phyloP scores from a whole-genome alignment of 92 coral and sea anemone species.

The Anthopleura xanthogrammica region DNA sequence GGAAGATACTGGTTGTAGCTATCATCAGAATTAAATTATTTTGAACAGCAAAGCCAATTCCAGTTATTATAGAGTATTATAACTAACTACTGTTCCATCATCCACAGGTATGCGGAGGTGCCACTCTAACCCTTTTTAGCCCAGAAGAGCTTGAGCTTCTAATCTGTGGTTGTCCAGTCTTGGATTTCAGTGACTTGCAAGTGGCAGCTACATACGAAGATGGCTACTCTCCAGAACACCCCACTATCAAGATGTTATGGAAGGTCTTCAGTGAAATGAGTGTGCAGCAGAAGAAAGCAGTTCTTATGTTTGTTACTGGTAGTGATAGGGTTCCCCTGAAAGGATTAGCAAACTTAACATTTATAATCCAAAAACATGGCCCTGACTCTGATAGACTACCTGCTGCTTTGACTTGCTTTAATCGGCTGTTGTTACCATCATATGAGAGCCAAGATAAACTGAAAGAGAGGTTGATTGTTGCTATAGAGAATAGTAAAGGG shows the following conservation, averaged over 20 bases:
- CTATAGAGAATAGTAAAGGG: slow-evolving; percentile 93
- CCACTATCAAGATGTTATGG: slow-evolving; percentile 83
- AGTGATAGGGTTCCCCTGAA: slow-evolving; percentile 95
- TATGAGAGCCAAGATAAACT: slow-evolving; percentile 67
- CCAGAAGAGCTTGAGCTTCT: slow-evolving; percentile 89
- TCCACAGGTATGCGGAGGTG: slow-evolving; percentile 86
- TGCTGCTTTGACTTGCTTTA: slow-evolving; percentile 88
- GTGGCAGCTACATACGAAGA: slow-evolving; percentile 86
- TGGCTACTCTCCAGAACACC: slow-evolving; percentile 72
- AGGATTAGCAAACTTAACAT: slow-evolving; percentile 67
- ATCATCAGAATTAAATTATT: too few relatives aligned
- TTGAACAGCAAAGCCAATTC: too few relatives aligned
- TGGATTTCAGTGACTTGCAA: slow-evolving; percentile 78
- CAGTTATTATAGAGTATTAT: too few relatives aligned
- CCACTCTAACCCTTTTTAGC: slow-evolving; percentile 77
- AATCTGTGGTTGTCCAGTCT: slow-evolving; percentile 88
- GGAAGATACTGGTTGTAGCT: too few relatives aligned
- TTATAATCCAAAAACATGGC: slow-evolving; percentile 85
- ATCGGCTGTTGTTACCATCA: slow-evolving; percentile 84
- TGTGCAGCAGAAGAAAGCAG: slow-evolving; percentile 75
- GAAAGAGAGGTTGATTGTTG: slow-evolving; percentile 75
- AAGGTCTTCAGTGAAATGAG: slow-evolving; percentile 78
- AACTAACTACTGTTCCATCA: too few relatives aligned
- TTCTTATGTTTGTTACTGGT: slow-evolving; percentile 91
- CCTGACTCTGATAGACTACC: slow-evolving; percentile 86